Evolutionary conservation across 2,113 vertebrate genomes (phyloP), one percentile per base, ranked within the genome.

Genomic region (Fulmarus glacialis): DNA sequence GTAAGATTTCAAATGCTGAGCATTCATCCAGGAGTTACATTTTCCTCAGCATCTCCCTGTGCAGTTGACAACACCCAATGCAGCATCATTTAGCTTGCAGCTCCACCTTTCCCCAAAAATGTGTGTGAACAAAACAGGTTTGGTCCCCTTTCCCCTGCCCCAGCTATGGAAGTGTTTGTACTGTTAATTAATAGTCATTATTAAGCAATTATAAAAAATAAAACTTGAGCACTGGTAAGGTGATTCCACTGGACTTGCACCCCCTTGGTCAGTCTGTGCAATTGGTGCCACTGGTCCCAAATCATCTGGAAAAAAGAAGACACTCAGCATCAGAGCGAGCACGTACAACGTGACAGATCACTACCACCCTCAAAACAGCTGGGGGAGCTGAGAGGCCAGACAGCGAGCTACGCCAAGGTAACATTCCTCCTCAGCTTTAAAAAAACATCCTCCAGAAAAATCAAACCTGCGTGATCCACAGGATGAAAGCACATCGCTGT

Each of bases 61-160:
- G 60, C 74, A 68, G 24, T 4, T 24, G 34, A 48, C 29, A 83
- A 71, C 55, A 48, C 87, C 58, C 90, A 20, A 3, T 0, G 8
- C 80, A 70, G 23, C 50, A 62, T 10, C 26, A 3, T 26, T 50
- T 6, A 19, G 55, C 79, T 59, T 4, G 12, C 66, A 43, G 85
- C 75, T 70, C 75, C 5, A 8, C n/a, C 45, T 27, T 36, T n/a
- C 48, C 90, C 89, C 55, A 53, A 16, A 72, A 85, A 82, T 0
- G 11, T 2, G 19, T 0, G 4, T 62, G 85, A 96, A 95, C 42
- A 81, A 87, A 87, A 82, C 34, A 77, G 24, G 22, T 89, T 91
- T 96, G 95, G 96, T 96, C 91, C 94, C 95, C 94, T 91, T 81
- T 63, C 40, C 83, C 94, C 60, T 23, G 42, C 45, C 90, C 93